Base-by-base conservation (phyloP, 2,888 invertebrate genomes). In the Zaprionus obscuricornis region DNA sequence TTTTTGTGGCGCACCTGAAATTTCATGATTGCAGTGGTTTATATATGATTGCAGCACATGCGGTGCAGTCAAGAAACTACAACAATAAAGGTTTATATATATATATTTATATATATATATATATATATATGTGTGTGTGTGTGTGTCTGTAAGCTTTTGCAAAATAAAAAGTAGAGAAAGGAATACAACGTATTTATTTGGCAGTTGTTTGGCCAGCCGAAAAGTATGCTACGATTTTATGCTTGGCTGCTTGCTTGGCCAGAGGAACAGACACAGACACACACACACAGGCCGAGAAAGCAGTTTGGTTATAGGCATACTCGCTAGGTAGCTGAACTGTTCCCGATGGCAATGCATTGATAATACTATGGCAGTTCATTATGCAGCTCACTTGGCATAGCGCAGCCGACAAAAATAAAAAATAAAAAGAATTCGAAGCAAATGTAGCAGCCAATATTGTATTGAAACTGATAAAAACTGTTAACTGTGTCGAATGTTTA, bases 361-460 rank as follows among this genome's bases (percentile, higher is more conserved):
- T 81, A 84, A 67, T 84, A 66, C 66, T 57, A 46, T 66, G 84
- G 74, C 84, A 79, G 77, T 70, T 69, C 73, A 83, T 78, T 78
- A 73, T 76, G 74, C 66, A 69, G 74, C 74, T 84, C 77, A 76
- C 74, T 76, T 69, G 84, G 69, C 69, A 60, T 33, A 68, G 37
- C 58, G 43, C 40, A 54, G n/a, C n/a, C n/a, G n/a, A n/a, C 43
- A 63, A 42, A 43, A 63, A 49, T 63, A 65, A 37, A 57, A n/a
- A n/a, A n/a, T n/a, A n/a, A n/a, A n/a, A n/a, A n/a, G n/a, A n/a
- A n/a, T n/a, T n/a, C n/a, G n/a, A n/a, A n/a, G n/a, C n/a, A n/a
- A n/a, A n/a, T n/a, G n/a, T n/a, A n/a, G n/a, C n/a, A n/a, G n/a
- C n/a, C n/a, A n/a, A n/a, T n/a, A n/a, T 51, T 62, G 64, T 57